Conservation (phyloP, 23 tunicate genomes). For the Corella eumyota region DNA sequence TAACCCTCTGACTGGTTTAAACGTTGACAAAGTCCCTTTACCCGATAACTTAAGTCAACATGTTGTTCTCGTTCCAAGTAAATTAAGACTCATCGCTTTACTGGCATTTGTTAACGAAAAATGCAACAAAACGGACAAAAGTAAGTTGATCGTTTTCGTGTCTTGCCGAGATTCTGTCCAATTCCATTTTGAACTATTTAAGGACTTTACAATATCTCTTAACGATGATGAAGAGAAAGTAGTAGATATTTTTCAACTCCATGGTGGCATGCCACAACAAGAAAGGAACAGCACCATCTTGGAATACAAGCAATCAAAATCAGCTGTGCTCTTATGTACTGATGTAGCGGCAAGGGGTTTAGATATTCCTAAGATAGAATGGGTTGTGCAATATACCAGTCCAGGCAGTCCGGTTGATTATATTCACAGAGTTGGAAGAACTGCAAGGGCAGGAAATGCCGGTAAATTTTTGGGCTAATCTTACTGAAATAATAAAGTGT, state of each 20-base stretch:
- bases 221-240: neutral
- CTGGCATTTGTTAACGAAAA: constrained; percentile 45
- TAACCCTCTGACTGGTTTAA: constrained; percentile 30
- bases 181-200: constrained; percentile 58
- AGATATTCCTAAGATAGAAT: constrained; percentile 82
- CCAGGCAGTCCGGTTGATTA: constrained; percentile 95
- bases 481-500: too few relatives aligned
- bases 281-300: constrained; percentile 37
- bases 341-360: constrained; percentile 99
- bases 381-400: constrained; percentile 84
- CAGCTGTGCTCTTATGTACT: constrained; percentile 58
- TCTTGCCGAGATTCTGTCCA: constrained; percentile 85
- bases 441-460: constrained; percentile 86
- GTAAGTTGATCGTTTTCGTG: constrained; percentile 64
- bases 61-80: constrained; percentile 75
- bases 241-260: constrained; percentile 31
- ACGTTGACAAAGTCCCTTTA: constrained; percentile 42
- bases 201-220: neutral
- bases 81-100: constrained; percentile 59
- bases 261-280: constrained; percentile 88
- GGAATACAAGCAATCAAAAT: constrained; percentile 19
- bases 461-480: too few relatives aligned
- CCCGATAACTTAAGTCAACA: constrained; percentile 51
- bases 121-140: neutral
- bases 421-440: constrained; percentile 92